Base-by-base conservation (phyloP, 2,888 invertebrate species). In the Eupithecia pulchellata region DNA sequence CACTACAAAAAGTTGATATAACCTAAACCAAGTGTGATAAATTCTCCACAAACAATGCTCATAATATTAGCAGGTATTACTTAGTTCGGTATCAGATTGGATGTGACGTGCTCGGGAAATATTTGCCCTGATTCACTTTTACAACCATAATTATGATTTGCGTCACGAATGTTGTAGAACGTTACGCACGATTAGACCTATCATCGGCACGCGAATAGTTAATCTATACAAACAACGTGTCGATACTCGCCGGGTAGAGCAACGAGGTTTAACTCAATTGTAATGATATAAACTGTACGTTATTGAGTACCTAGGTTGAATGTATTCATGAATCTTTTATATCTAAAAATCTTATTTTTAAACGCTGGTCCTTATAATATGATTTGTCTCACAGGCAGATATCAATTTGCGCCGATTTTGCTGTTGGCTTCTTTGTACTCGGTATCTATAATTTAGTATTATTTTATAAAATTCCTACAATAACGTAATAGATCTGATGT, bases 201-300 rank as follows among this genome's bases (percentile, higher is more conserved):
- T 73, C 72, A 67, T 52, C 67, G 61, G 34, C 68, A 74, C 72
- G 68, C 71, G 71, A 71, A 71, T 70, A 42, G 58, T 63, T 64
- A 66, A 64, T 60, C 36, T 66, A 68, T 61, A 32, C 55, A 55
- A 71, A 58, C 47, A 66, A 66, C 52, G 64, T 60, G 58, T 29
- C 47, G 52, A 42, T 65, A 29, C 63, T 63, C 42, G 57, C 32
- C 65, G 34, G 47, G 34, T 63, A 66, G 36, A 30, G 20, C 66
- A 39, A 63, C 13, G 58, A 52, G 64, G 34, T 39, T 42, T 25
- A 62, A 42, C 27, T 13, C 61, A 42, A 47, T 60, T 30, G 32
- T 27, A 57, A 57, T 57, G 29, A 17, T 29, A 17, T 57, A 17
- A 57, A 17, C 2, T 6, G 14, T 25, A 20, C 9, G n/a, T 20